These are phyloP conservation scores for Phocoena sinus DNA, from an alignment of 2,113 vertebrate genomes.

Conservation along the genomic window DNA sequence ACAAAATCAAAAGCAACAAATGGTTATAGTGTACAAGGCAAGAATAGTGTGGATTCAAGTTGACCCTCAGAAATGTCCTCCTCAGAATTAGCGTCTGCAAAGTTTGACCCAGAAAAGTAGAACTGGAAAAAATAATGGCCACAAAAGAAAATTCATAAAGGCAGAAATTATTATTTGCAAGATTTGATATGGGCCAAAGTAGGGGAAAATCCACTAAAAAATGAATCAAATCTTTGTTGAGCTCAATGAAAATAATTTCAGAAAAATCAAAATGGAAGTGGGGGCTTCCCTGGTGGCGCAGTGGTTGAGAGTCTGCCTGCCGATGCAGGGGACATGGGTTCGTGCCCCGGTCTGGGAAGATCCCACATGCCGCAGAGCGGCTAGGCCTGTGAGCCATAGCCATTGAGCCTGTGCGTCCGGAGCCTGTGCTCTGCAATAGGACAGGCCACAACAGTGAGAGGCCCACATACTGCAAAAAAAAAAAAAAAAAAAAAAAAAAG, in stretches of 20 bases:
- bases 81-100: background rate
- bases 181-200: background rate
- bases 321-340: too few species aligned
- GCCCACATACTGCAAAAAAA: too few species aligned
- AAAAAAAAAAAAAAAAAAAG: background rate
- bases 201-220: background rate
- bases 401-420: too few species aligned
- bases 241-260: conserved; percentile 26
- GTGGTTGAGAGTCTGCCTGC: too few species aligned
- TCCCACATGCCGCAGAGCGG: too few species aligned
- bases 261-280: conserved; percentile 19
- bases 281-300: too few species aligned
- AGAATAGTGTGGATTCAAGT: background rate
- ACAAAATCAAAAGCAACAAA: background rate
- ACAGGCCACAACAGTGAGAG: too few species aligned
- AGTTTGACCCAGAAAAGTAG: background rate
- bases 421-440: too few species aligned
- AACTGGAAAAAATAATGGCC: background rate
- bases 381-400: too few species aligned
- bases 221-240: background rate
- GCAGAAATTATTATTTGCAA: background rate
- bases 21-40: background rate
- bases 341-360: too few species aligned
- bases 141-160: background rate
- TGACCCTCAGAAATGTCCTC: background rate